Percentiles rank a stretch among this genome's conserved stretches.
phyloP scores from a whole-genome alignment of 2,797 vertebrate genomes.

The Octomys mimax region DNA sequence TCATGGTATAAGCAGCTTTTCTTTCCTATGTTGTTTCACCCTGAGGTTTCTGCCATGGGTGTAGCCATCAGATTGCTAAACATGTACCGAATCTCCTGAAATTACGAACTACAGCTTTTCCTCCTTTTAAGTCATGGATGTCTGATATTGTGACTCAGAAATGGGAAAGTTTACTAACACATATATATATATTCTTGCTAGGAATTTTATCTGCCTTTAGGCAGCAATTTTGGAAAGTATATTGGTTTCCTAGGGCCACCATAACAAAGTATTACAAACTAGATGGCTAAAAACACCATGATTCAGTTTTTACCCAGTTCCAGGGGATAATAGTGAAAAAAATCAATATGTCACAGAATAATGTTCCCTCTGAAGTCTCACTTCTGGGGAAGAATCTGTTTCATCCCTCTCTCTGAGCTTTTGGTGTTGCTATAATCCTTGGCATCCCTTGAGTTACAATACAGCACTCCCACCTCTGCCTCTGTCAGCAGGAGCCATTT shows the following conservation, averaged over 20 bases:
- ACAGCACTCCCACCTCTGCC: neutral
- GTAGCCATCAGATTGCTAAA: neutral
- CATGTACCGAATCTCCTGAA: neutral
- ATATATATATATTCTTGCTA: neutral
- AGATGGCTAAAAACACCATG: neutral
- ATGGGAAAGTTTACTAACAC: neutral
- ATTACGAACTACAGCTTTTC: neutral
- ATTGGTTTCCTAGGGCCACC: neutral
- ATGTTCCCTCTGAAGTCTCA: neutral
- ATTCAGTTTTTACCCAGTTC: neutral
- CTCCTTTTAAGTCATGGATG: neutral
- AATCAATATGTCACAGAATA: neutral
- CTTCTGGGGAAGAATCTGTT: neutral
- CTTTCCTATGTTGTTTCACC: neutral
- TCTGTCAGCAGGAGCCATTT: neutral
- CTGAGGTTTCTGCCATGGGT: neutral
- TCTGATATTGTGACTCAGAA: neutral
- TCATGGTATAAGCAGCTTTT: neutral
- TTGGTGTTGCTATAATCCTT: neutral
- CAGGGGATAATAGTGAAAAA: neutral
- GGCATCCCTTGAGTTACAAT: neutral
- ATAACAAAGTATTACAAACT: neutral
- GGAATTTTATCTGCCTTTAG: neutral
- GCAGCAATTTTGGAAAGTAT: neutral
- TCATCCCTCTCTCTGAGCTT: neutral